Evolutionary conservation across 2,113 vertebrate species (phyloP), one percentile per base, ranked within the genome.

Genomic region (Pollachius pollachius): DNA sequence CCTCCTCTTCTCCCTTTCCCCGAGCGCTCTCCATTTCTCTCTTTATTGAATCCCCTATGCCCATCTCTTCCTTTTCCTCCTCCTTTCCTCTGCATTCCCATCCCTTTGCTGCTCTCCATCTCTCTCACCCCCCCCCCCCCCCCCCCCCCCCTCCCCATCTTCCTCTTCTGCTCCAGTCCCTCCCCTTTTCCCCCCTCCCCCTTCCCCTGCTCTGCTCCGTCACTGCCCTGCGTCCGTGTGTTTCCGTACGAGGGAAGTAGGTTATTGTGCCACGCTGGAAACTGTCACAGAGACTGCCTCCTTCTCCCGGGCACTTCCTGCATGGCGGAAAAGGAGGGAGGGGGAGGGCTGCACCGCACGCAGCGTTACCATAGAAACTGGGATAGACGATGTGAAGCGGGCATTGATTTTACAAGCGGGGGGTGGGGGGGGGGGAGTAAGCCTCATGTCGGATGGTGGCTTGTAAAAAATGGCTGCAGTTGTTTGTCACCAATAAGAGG

Each of bases 191-290:
- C 41, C 1, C 34, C 15, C 11, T 64, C 52, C 25, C 11, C 6
- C 37, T 27, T 19, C 60, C 60, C 21, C 62, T 17, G 4, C 25
- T 1, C 13, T 64, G 16, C 30, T 70, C 54, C 12, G 21, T 52
- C 25, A 67, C 5, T 3, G 5, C 77, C 76, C 71, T 77, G 68
- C 67, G 64, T 87, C 73, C 71, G 71, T 73, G 68, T 71, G 17
- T 75, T 72, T 37, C 60, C 56, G 15, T 21, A n/a, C 71, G 62
- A 68, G 62, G 70, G 80, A 91, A 89, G 84, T 90, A 85, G 90
- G 90, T 91, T 89, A 91, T 89, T 89, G 89, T 92, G 89, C 87
- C 89, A 91, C 69, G 84, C 84, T 89, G 82, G 83, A 84, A 80
- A 75, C 37, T 64, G 37, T 65, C 11, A 59, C 74, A 68, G 60